These are phyloP conservation scores for Diaphora mendica DNA, from an alignment of 2,888 invertebrate species.

Conservation along the genomic window DNA sequence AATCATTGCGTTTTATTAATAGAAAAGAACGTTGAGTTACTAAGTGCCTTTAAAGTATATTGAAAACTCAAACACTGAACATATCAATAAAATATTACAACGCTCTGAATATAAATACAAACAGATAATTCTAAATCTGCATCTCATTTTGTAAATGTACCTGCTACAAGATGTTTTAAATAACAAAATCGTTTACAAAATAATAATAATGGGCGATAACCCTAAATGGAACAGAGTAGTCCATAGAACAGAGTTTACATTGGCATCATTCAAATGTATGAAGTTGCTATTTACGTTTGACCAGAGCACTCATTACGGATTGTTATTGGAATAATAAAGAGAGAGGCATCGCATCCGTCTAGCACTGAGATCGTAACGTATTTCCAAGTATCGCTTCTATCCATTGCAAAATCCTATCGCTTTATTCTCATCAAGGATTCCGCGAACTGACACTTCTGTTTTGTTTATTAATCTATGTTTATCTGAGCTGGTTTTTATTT, in stretches of 20 bases:
- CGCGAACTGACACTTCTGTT: constrained; percentile 82
- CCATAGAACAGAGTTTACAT: constrained; percentile 81
- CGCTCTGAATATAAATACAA: neutral
- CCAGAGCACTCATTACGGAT: constrained; percentile 86
- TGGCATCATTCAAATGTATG: constrained; percentile 85
- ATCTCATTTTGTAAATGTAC: constrained; percentile 5
- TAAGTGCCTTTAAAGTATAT: neutral
- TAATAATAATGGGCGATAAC: constrained; percentile 56
- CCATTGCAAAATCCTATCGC: constrained; percentile 81
- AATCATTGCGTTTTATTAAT: too few species aligned
- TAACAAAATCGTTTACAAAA: constrained; percentile 22
- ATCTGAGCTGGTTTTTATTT: constrained; percentile 69
- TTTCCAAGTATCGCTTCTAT: constrained; percentile 75
- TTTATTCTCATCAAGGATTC: constrained; percentile 77
- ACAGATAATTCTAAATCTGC: constrained; percentile 4
- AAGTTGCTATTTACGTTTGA: constrained; percentile 86
- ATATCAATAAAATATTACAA: constrained; percentile 8
- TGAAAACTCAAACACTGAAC: neutral
- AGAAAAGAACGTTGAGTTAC: too few species aligned
- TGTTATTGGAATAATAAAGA: constrained; percentile 87
- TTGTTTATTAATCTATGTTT: constrained; percentile 82
- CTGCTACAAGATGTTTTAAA: constrained; percentile 10
- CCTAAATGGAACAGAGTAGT: constrained; percentile 74
- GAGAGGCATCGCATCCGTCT: constrained; percentile 79
- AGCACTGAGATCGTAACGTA: constrained; percentile 75